These are phyloP conservation scores for Autographa pulchrina DNA, from an alignment of 2,888 invertebrate species.

Conservation along the genomic window DNA sequence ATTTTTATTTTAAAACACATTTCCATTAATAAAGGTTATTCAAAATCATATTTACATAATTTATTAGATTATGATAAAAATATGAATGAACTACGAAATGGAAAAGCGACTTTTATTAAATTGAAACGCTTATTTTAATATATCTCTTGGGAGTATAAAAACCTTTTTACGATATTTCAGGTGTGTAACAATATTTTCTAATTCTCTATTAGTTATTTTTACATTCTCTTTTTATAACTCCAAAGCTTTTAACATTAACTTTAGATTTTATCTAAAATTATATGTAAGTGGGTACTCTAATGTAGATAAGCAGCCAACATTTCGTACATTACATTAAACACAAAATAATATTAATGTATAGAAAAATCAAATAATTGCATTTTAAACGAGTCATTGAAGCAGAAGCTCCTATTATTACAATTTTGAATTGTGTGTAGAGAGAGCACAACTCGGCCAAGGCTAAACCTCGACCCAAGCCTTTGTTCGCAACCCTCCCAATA, in stretches of 20 bases:
- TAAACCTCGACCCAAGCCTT: conserved; percentile 82
- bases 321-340: background rate
- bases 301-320: background rate
- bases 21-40: background rate
- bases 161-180: background rate
- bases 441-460: conserved; percentile 80
- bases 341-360: background rate
- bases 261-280: background rate
- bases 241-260: background rate
- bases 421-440: conserved; percentile 68
- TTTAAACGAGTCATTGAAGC: conserved; percentile 62
- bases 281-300: background rate
- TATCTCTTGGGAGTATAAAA: background rate
- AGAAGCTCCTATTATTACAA: conserved; percentile 69
- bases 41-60: background rate
- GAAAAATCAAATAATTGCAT: conserved; percentile 24
- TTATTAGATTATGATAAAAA: conserved; percentile 1
- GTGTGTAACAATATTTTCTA: background rate
- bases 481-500: conserved; percentile 74
- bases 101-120: background rate
- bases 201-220: background rate
- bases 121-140: background rate
- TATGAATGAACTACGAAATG: conserved; percentile 4
- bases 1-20: background rate
- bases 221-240: background rate